Percentiles rank a stretch among this genome's conserved stretches.
Conservation (phyloP, 2,888 invertebrate genomes). For the Balanococcus diminutus region DNA sequence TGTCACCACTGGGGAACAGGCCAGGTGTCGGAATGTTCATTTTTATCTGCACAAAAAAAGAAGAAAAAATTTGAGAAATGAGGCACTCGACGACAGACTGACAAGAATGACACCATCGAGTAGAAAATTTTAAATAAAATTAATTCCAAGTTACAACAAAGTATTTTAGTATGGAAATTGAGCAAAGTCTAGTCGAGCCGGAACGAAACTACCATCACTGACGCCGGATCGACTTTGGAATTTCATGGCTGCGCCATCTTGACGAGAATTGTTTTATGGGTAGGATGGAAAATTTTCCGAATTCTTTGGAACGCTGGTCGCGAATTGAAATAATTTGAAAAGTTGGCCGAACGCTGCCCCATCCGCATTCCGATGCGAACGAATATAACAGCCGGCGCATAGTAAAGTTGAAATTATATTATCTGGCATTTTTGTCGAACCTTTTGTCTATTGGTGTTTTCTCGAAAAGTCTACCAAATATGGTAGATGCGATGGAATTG, state of each 20-base stretch:
- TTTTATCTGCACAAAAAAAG: constrained; percentile 16
- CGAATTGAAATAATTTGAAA: not conserved
- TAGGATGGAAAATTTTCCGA: not conserved
- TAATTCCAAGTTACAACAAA: too few species aligned
- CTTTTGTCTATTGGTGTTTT: not conserved
- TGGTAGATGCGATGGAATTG: too few species aligned
- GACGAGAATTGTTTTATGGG: not conserved
- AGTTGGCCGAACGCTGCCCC: not conserved
- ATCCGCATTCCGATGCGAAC: not conserved
- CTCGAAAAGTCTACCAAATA: too few species aligned
- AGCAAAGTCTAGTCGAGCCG: too few species aligned
- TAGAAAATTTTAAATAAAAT: too few species aligned
- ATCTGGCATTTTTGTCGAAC: not conserved
- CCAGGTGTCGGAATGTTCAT: constrained; percentile 58
- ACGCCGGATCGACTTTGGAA: not conserved
- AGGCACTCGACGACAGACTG: not conserved
- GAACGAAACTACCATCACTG: too few species aligned
- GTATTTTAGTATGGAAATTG: too few species aligned
- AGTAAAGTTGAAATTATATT: not conserved
- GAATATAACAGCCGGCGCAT: not conserved
- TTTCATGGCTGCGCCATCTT: not conserved
- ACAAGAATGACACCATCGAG: too few species aligned
- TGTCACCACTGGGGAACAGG: constrained; percentile 59
- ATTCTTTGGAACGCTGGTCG: not conserved
- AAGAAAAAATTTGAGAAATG: not conserved